A percentile compares a stretch with the other conserved stretches of the same genome.
phyloP scores from a whole-genome alignment of 2,888 invertebrate genomes.

The Hedychridium roseum region DNA sequence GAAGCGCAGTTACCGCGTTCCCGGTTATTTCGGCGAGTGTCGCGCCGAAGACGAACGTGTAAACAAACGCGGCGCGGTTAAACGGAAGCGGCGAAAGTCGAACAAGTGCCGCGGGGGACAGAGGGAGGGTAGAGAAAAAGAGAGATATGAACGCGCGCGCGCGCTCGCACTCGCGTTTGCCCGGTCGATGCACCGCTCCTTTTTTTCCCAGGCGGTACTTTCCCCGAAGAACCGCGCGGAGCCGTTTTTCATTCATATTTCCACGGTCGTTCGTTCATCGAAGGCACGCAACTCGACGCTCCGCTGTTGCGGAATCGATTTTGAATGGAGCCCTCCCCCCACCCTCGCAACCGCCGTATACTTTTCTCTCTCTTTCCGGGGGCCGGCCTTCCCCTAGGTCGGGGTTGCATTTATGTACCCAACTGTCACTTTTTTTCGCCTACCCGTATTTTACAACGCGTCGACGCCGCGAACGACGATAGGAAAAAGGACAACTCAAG shows the following conservation, averaged over 20 bases:
- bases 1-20: too few relatives aligned
- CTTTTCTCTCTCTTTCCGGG: slow-evolving; percentile 31
- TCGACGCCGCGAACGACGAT: too few relatives aligned
- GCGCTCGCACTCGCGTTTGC: too few relatives aligned
- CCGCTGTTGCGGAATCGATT: slow-evolving; percentile 51
- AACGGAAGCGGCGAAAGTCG: slow-evolving; percentile 35
- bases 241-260: slow-evolving; percentile 55
- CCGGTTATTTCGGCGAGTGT: too few relatives aligned
- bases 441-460: too few relatives aligned
- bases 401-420: slow-evolving; percentile 52
- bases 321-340: slow-evolving; percentile 42
- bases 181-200: too few relatives aligned
- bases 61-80: slow-evolving; percentile 10
- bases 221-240: slow-evolving; percentile 52
- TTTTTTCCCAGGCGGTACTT: slow-evolving; percentile 49
- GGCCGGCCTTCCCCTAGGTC: slow-evolving; percentile 50
- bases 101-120: slow-evolving; percentile 56
- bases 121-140: too few relatives aligned
- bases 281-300: slow-evolving; percentile 44
- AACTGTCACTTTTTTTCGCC: slow-evolving; percentile 26
- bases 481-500: too few relatives aligned
- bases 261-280: slow-evolving; percentile 52
- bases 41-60: too few relatives aligned
- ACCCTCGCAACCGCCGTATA: slow-evolving; percentile 31
- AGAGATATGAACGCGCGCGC: too few relatives aligned